Base-by-base conservation (phyloP, 2,797 vertebrate species). In the Lepus oiostolus region DNA sequence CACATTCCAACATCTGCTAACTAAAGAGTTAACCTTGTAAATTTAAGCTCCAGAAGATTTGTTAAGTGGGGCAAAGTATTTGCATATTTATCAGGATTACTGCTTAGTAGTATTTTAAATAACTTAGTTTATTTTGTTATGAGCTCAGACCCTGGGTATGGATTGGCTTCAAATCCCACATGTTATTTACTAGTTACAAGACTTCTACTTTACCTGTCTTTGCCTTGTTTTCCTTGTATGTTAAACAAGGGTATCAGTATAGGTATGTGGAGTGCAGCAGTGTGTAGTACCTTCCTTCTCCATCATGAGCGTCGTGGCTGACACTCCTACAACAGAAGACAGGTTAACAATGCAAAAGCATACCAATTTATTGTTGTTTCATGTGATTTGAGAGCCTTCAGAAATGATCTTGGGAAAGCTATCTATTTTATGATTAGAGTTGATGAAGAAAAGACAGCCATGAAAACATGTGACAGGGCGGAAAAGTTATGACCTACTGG, bases 21-120 rank as follows among this genome's bases (percentile, higher is more conserved):
- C 14, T 35, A 72, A 89, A 90, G 54, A 38, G 9, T 58, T 74
- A 81, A 32, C 26, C 83, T 67, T 88, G 47, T 71, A 88, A 93
- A 74, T 90, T 50, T 79, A 84, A 76, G 9, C 32, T 92, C 2
- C 22, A 42, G 28, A 81, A 81, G 21, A 54, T 71, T 92, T 92
- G 9, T 62, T 16, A 85, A 71, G 9, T 92, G 42, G 14, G 28
- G 11, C 63, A 10, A 65, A 38, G 32, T 91, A 54, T 24, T 21
- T 35, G 3, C 2, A 85, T 80, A 92, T 30, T 77, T 38, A 86
- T 54, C 24, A 22, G 12, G 19, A 62, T 24, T 81, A 47, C 3
- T 54, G 5, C 30, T 77, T 77, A 76, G 72, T 28, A 74, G 74
- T 71, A 80, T 76, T 85, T 83, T 85, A n/a, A 42, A 32, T 9